Conservation (phyloP, 1,140 invertebrate species). For the Diploscapter pachys region DNA sequence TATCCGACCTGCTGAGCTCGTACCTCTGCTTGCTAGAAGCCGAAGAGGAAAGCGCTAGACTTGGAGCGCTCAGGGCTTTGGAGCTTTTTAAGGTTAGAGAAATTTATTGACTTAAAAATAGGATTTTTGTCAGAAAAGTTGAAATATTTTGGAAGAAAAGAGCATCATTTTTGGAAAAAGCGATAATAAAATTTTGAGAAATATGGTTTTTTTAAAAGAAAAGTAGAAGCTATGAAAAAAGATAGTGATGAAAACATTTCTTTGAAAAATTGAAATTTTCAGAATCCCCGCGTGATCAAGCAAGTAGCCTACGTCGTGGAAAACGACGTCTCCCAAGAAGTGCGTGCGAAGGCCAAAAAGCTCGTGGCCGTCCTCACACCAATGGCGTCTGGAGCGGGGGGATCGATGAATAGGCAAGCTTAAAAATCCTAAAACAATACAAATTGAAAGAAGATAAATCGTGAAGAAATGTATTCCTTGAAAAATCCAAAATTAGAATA, state of each 20-base stretch:
- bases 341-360: not conserved
- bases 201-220: constrained; percentile 1
- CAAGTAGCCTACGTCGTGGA: constrained; percentile 23
- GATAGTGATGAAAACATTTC: not conserved
- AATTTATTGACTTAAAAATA: not conserved
- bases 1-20: constrained; percentile 31
- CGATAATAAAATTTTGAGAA: not conserved
- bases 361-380: too few species aligned
- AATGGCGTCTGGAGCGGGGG: too few species aligned
- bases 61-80: constrained; percentile 36
- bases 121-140: not conserved
- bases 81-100: constrained; percentile 25
- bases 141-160: not conserved
- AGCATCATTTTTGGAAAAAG: not conserved
- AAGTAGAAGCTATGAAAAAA: not conserved
- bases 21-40: constrained; percentile 38
- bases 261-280: constrained; percentile 7
- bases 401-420: too few species aligned
- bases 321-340: constrained; percentile 8
- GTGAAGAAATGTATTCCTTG: too few species aligned
- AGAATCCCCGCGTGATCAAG: constrained; percentile 30
- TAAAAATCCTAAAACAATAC: too few species aligned
- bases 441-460: too few species aligned
- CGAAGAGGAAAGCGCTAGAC: constrained; percentile 20
- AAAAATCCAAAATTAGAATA: too few species aligned